Conservation (phyloP, 2,797 vertebrate genomes). For the Buphagus erythrorhynchus region DNA sequence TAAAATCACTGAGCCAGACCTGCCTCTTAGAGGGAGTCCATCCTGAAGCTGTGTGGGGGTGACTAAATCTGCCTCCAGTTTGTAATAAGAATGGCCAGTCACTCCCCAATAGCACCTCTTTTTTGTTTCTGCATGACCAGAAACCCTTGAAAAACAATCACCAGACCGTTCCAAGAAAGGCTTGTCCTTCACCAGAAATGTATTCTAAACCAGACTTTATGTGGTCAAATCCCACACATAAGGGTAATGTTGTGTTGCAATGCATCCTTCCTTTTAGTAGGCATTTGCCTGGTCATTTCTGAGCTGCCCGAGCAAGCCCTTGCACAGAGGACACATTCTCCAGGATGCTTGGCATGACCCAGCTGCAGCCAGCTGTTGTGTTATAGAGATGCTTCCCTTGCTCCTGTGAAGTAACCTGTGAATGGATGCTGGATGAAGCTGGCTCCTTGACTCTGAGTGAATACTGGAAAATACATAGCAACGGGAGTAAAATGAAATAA, state of each 20-base stretch:
- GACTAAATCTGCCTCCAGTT: neutral
- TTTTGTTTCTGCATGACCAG: neutral
- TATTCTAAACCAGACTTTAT: neutral
- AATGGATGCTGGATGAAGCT: conserved; percentile 5
- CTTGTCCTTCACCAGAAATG: neutral
- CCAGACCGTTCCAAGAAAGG: neutral
- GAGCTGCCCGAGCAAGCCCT: neutral
- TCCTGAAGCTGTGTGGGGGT: neutral
- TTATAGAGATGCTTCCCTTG: neutral
- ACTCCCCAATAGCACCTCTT: neutral
- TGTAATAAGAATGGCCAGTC: neutral
- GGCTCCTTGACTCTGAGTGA: neutral
- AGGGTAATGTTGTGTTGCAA: neutral
- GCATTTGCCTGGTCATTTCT: neutral
- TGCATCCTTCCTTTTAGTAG: neutral
- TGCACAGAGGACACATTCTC: neutral
- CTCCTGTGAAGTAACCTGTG: neutral
- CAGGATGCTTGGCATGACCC: neutral
- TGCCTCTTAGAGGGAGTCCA: neutral
- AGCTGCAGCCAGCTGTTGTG: conserved; percentile 2
- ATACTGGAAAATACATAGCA: neutral
- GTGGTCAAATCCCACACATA: neutral
- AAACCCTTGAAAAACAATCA: neutral
- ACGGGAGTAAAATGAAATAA: neutral
- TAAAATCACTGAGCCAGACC: neutral